phyloP scores from a whole-genome alignment of 2,888 invertebrate genomes.

The Drosophila quasianomalipes region DNA sequence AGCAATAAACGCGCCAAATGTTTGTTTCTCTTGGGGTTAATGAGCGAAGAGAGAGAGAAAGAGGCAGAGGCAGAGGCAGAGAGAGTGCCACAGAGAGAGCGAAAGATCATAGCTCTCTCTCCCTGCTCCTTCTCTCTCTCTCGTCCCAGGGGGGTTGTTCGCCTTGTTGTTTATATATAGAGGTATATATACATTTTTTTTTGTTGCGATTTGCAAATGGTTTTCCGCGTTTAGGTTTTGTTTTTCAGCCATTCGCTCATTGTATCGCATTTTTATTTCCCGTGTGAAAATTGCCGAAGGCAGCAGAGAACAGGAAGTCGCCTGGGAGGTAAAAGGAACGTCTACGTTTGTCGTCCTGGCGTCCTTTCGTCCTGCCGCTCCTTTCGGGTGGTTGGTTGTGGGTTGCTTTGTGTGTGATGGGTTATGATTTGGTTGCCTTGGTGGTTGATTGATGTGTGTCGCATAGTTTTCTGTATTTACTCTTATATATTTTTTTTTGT shows the following conservation, averaged over 20 bases:
- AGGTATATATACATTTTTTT: constrained; percentile 10
- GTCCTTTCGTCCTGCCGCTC: neutral
- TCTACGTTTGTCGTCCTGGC: constrained; percentile 53
- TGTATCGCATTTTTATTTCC: constrained; percentile 80
- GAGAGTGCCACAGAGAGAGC: neutral
- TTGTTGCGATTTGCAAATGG: constrained; percentile 77
- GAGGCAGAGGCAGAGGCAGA: neutral
- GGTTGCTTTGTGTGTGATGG: constrained; percentile 55
- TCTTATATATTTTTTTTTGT: constrained; percentile 10
- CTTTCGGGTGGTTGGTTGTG: constrained; percentile 51
- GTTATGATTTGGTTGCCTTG: constrained; percentile 73
- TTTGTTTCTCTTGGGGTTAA: constrained; percentile 74
- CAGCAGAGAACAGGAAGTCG: constrained; percentile 65
- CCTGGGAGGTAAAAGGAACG: constrained; percentile 33
- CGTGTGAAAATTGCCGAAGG: constrained; percentile 76
- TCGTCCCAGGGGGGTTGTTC: constrained; percentile 60
- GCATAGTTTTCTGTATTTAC: constrained; percentile 42
- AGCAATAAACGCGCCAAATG: constrained; percentile 60
- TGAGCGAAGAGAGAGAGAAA: constrained; percentile 30
- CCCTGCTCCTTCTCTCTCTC: neutral
- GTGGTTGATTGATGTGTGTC: constrained; percentile 79
- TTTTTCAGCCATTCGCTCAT: constrained; percentile 72
- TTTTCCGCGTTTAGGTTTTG: constrained; percentile 80
- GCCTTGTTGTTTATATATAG: constrained; percentile 12
- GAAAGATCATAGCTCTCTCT: neutral